Evolutionary conservation across 2,113 vertebrate genomes (phyloP), one percentile per base, ranked within the genome.

Genomic region (Zapornia atra): DNA sequence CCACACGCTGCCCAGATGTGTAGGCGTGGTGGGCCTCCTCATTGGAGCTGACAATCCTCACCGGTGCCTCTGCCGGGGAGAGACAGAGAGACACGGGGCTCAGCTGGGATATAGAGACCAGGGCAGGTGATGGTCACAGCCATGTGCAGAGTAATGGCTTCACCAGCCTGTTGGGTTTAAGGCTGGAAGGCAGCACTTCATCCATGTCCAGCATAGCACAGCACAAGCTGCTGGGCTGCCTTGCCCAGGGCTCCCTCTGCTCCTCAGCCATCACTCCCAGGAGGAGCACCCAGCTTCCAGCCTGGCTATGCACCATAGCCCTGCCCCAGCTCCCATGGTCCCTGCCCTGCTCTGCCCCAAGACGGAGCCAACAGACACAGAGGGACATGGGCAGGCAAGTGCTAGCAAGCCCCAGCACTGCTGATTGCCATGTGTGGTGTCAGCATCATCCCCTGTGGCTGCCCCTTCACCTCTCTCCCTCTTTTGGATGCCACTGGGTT

Each of bases 21-120:
- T 99, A 99, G n/a, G 98, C 53, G 42, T 99, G 98, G 57, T 98
- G 93, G 92, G 97, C 97, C 12, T 96, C 96, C 65, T 98, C 97
- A 0, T 86, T 99, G 34, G 99, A 99, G 57, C 98, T 97, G 60
- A 99, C 12, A 4, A 99, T 99, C 91, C 97, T 98, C 66, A 99
- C 98, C 0, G 98, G 98, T 20, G 98, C 98, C 88, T 99, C 99
- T 99, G 94, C 42, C 57, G 10, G 38, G 38, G 87, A 78, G 34
- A 93, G 44, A 73, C 6, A 28, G 1, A 78, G 34, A 93, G 44
- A 73, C 6, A 28, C 1, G 3, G 46, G 56, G 12, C 38, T 94
- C 44, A 79, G 44, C 21, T 1, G 15, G 31, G 46, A 46, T 9
- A 24, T 51, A 28, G 33, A 66, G 31, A 57, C 34, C 63, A 38